Percentiles rank a stretch among this genome's conserved stretches.
Evolutionary conservation across 2,888 invertebrate species (phyloP).

Genomic region (Eurois occulta): DNA sequence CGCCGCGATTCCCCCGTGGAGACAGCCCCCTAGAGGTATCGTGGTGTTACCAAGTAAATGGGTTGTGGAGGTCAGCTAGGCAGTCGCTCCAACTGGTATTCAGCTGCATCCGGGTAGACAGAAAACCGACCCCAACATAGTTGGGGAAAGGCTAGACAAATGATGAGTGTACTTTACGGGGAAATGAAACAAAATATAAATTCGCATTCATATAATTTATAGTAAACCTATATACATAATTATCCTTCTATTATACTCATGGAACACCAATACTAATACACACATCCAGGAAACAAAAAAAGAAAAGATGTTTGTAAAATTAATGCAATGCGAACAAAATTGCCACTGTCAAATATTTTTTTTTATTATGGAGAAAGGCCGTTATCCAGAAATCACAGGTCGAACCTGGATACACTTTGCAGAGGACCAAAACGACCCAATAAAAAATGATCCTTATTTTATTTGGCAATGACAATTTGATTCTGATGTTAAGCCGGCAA

Average conservation of each 20-base stretch:
- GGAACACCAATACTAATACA: conserved; percentile 66
- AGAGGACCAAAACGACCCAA: background rate
- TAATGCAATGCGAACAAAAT: conserved; percentile 19
- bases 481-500: conserved; percentile 8
- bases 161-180: conserved; percentile 3
- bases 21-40: too few relatives aligned
- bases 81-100: background rate
- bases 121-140: background rate
- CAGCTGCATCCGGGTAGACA: background rate
- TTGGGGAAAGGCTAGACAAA: background rate
- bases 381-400: background rate
- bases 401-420: background rate
- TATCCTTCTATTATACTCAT: conserved; percentile 61
- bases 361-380: background rate
- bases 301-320: conserved; percentile 31
- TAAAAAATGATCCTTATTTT: background rate
- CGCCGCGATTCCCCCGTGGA: too few relatives aligned
- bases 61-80: background rate
- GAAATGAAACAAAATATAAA: conserved; percentile 60
- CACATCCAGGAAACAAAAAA: conserved; percentile 59
- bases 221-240: conserved; percentile 73
- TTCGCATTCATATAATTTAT: conserved; percentile 82
- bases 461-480: conserved; percentile 3
- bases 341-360: conserved; percentile 19
- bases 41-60: background rate